Evolutionary conservation across 2,888 invertebrate genomes (phyloP).

Genomic region (Elegia similella): DNA sequence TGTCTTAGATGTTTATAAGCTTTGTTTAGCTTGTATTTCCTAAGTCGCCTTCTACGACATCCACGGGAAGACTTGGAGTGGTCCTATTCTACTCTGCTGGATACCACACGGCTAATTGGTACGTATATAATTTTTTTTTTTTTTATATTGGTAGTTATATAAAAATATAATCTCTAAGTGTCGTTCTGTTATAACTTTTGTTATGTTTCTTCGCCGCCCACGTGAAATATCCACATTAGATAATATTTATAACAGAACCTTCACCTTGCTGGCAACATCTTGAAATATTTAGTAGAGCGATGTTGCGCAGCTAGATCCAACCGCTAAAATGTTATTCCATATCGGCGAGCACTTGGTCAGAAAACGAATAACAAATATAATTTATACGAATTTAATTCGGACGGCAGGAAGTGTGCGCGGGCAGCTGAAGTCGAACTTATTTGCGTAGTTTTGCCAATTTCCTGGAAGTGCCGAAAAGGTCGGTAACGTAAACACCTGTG

Average conservation of each 20-base stretch:
- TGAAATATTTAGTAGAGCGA: background rate
- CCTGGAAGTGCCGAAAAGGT: background rate
- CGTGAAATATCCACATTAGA: background rate
- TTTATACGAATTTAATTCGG: background rate
- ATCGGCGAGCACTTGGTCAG: background rate
- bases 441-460: constrained; percentile 6
- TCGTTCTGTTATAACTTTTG: background rate
- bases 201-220: background rate
- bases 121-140: too few relatives aligned
- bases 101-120: too few relatives aligned
- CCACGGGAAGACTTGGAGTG: too few relatives aligned
- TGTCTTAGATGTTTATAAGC: too few relatives aligned
- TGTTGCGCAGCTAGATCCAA: background rate
- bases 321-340: background rate
- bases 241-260: constrained; percentile 17
- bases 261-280: constrained; percentile 5
- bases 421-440: background rate
- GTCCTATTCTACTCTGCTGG: too few relatives aligned
- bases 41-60: too few relatives aligned
- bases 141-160: too few relatives aligned
- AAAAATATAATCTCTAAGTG: too few relatives aligned
- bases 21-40: too few relatives aligned
- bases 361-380: background rate
- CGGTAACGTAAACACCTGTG: background rate
- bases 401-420: background rate